A percentile compares a stretch with the other conserved stretches of the same genome.
These are phyloP conservation scores for Drosophila kikkawai DNA, from an alignment of 1,140 invertebrate genomes.

Conservation along the genomic window DNA sequence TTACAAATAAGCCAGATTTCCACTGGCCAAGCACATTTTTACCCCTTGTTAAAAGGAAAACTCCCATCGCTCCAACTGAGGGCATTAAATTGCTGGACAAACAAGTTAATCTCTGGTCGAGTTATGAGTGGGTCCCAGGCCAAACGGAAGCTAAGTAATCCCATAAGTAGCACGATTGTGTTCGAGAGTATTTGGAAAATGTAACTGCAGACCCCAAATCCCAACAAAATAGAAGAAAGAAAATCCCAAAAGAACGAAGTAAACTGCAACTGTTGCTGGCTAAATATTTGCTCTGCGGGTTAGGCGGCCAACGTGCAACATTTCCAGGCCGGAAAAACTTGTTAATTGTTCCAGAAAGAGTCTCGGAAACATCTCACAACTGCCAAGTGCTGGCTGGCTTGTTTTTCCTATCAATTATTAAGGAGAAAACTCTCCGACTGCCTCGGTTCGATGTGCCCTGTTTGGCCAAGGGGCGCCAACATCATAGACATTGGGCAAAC, in stretches of 20 bases:
- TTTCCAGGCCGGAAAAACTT: slow-evolving; percentile 71
- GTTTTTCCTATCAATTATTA: slow-evolving; percentile 83
- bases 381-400: slow-evolving; percentile 60
- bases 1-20: slow-evolving; percentile 47
- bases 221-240: slow-evolving; percentile 20
- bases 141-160: slow-evolving; percentile 50
- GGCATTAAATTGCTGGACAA: slow-evolving; percentile 60
- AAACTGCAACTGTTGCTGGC: slow-evolving; percentile 56
- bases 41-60: slow-evolving; percentile 15
- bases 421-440: slow-evolving; percentile 30
- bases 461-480: slow-evolving; percentile 38
- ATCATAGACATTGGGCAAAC: slow-evolving; percentile 66
- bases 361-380: slow-evolving; percentile 52
- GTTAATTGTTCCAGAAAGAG: slow-evolving; percentile 74
- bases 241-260: slow-evolving; percentile 37
- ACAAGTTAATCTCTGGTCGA: slow-evolving; percentile 59
- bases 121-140: slow-evolving; percentile 50
- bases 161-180: slow-evolving; percentile 66
- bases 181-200: slow-evolving; percentile 34
- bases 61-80: slow-evolving; percentile 13
- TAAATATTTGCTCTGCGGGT: slow-evolving; percentile 67
- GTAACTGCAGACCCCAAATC: slow-evolving; percentile 35
- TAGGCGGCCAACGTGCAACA: slow-evolving; percentile 46
- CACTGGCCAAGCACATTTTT: slow-evolving; percentile 20
- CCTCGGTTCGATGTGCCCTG: slow-evolving; percentile 14